Evolutionary conservation across 2,888 invertebrate species (phyloP), one percentile per base, ranked within the genome.

Genomic region (Ophioninae sp.): DNA sequence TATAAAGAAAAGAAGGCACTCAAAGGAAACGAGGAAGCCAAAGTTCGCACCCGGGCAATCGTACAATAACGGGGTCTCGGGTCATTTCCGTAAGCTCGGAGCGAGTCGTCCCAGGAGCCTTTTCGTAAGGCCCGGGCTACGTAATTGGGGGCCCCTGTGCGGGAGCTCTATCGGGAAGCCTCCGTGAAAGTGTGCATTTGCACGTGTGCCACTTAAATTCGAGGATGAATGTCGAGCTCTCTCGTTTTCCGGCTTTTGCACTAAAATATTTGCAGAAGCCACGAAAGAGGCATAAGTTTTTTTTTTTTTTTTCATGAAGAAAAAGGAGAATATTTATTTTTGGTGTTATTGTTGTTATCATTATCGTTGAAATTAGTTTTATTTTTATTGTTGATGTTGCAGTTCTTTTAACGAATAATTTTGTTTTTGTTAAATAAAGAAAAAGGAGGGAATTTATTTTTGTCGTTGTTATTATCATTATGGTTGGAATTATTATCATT

Each of bases 101-200:
- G 64, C 69, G 23, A 61, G 61, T 59, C 37, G 74, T 74, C n/a
- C 41, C 41, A 44, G 61, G 59, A 23, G 64, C 56, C 68, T 30
- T 76, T 67, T 76, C 67, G 76, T 63, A 79, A 83, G 65, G 65
- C 61, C 85, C 69, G 64, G 78, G 30, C 30, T 10, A 84, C 82
- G 87, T 89, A 89, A 89, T 89, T 89, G 88, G 88, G 87, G 80
- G 82, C 85, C 76, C 83, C 82, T 81, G 30, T 83, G 85, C 76
- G 76, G 67, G 83, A 76, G 82, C 85, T 83, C 82, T 56, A 56
- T 74, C 83, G 72, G 85, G 51, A 51, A 83, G 86, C 76, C 79
- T 30, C 6, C 13, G 22, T 20, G 20, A 22, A 20, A 75, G 37
- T 39, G 51, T 51, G 51, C 51, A 51, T 13, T 13, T 0, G 6